These are phyloP conservation scores for Venustoraphidia nigricollis DNA, from an alignment of 2,888 invertebrate genomes.

Conservation along the genomic window DNA sequence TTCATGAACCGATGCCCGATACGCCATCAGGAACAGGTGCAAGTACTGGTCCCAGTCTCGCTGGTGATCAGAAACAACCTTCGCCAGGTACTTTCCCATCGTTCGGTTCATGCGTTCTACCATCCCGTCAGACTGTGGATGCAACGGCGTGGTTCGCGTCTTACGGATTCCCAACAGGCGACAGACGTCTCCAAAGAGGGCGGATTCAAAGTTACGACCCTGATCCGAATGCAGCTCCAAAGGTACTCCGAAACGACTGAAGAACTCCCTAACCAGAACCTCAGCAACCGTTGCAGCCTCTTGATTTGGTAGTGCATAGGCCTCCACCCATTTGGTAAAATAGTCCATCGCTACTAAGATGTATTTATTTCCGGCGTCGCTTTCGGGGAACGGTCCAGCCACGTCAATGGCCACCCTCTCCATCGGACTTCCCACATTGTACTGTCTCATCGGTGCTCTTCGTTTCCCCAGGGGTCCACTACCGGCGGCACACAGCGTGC, in stretches of 20 bases:
- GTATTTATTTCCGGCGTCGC: slow-evolving; percentile 13
- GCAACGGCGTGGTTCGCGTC: no score
- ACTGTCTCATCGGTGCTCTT: no score
- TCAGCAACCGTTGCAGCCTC: no score
- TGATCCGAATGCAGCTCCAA: slow-evolving; percentile 11
- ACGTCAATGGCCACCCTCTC: no score
- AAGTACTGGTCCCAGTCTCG: neutral
- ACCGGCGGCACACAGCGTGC: neutral
- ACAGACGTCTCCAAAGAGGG: slow-evolving; percentile 9
- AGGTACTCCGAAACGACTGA: no score
- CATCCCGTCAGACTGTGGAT: neutral
- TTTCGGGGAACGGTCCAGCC: no score
- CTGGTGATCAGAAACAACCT: neutral
- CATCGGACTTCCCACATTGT: no score
- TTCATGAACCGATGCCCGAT: slow-evolving; percentile 1
- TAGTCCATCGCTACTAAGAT: slow-evolving; percentile 14
- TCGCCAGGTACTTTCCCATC: neutral
- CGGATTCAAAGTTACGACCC: slow-evolving; percentile 11
- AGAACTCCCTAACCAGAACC: no score
- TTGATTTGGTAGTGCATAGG: no score
- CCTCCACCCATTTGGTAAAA: slow-evolving; percentile 16
- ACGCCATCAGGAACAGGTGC: slow-evolving; percentile 1
- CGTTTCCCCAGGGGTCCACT: no score
- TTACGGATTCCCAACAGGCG: slow-evolving; percentile 11
- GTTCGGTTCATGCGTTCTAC: neutral